Evolutionary conservation across 1,140 invertebrate species (phyloP).

Genomic region (Eulimnadia texana): DNA sequence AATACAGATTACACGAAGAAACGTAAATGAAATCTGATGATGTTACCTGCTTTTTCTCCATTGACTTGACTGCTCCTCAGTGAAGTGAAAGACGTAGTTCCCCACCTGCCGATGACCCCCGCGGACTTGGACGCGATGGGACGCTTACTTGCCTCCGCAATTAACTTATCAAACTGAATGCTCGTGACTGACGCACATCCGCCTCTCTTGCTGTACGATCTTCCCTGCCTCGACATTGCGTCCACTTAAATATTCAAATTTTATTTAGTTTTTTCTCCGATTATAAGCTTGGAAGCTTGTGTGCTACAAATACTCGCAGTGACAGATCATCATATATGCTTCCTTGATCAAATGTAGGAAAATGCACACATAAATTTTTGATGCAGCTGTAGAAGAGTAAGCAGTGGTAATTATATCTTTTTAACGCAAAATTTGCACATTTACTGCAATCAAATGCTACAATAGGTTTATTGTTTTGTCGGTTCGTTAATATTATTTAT

Average conservation of each 20-base stretch:
- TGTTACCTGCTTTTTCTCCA: conserved; percentile 30
- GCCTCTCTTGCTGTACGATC: conserved; percentile 1
- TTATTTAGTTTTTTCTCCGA: too few relatives aligned
- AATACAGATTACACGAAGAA: not conserved
- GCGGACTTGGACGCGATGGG: conserved; percentile 66
- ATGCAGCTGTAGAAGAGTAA: too few relatives aligned
- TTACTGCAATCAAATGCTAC: too few relatives aligned
- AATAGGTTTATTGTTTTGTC: too few relatives aligned
- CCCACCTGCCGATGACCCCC: conserved; percentile 82
- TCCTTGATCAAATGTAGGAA: too few relatives aligned
- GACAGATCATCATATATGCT: too few relatives aligned
- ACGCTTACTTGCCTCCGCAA: conserved; percentile 73
- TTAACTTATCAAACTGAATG: conserved; percentile 58
- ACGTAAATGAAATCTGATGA: not conserved
- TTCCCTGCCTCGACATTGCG: not conserved
- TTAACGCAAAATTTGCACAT: too few relatives aligned
- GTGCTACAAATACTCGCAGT: too few relatives aligned
- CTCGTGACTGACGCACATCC: conserved; percentile 28
- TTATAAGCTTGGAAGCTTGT: too few relatives aligned
- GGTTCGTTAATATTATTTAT: too few relatives aligned
- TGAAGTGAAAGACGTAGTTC: conserved; percentile 81
- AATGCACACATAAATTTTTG: too few relatives aligned
- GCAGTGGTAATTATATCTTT: too few relatives aligned
- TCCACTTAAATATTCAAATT: not conserved
- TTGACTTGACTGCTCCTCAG: conserved; percentile 58